These are phyloP conservation scores for Nephotettix cincticeps DNA, from an alignment of 1,140 invertebrate genomes.

Conservation along the genomic window DNA sequence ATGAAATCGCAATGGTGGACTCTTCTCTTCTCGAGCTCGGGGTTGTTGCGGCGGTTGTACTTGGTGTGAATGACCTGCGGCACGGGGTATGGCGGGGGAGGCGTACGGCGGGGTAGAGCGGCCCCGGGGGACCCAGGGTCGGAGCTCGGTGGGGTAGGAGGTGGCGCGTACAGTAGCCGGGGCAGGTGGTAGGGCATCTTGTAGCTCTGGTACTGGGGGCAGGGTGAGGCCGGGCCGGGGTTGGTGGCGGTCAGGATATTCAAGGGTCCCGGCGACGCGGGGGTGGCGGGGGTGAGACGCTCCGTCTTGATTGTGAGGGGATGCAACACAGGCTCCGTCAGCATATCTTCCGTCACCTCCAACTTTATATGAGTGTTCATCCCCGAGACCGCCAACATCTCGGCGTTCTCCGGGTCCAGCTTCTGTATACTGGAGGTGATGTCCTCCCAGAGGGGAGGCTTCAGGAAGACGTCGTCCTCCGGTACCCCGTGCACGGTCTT, in stretches of 20 bases:
- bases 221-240: slow-evolving; percentile 43
- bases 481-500: slow-evolving; percentile 49
- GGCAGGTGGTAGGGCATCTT: neutral
- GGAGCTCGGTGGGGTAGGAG: slow-evolving; percentile 77
- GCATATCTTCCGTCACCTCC: slow-evolving; percentile 52
- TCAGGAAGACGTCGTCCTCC: slow-evolving; percentile 79
- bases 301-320: slow-evolving; percentile 26
- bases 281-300: slow-evolving; percentile 17
- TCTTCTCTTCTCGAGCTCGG: slow-evolving; percentile 89
- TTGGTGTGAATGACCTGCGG: slow-evolving; percentile 51
- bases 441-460: slow-evolving; percentile 82
- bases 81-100: slow-evolving; percentile 42
- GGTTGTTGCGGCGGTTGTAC: slow-evolving; percentile 94
- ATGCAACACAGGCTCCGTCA: neutral
- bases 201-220: slow-evolving; percentile 43
- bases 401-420: slow-evolving; percentile 84
- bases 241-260: slow-evolving; percentile 17
- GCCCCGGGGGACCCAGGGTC: slow-evolving; percentile 78
- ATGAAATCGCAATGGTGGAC: slow-evolving; percentile 95
- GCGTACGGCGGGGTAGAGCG: slow-evolving; percentile 45
- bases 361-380: slow-evolving; percentile 65
- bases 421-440: slow-evolving; percentile 86
- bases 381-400: slow-evolving; percentile 60
- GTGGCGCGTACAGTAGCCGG: slow-evolving; percentile 72
- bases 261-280: slow-evolving; percentile 16